Conservation (phyloP, 2,797 vertebrate species). For the Melanotaenia boesemani region DNA sequence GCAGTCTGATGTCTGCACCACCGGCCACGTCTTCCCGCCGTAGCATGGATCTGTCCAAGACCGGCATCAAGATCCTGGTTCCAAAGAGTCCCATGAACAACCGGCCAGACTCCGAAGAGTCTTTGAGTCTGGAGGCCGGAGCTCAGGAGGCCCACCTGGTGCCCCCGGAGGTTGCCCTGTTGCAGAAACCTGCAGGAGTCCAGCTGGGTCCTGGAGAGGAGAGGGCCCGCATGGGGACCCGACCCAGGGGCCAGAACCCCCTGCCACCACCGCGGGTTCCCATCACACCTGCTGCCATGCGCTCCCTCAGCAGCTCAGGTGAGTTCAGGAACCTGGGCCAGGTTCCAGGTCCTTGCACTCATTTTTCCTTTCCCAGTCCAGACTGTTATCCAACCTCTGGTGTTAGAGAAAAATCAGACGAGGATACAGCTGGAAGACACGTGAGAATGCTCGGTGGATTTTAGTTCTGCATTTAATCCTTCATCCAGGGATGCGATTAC, state of each 20-base stretch:
- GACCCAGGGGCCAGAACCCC: constrained; percentile 87
- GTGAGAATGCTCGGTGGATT: no score
- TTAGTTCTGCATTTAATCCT: no score
- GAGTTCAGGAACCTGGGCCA: constrained; percentile 6
- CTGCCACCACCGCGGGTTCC: constrained; percentile 84
- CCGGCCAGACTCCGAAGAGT: constrained; percentile 87
- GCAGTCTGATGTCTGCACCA: neutral
- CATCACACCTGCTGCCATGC: constrained; percentile 86
- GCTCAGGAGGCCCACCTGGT: constrained; percentile 90
- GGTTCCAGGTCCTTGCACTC: no score
- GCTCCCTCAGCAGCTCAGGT: constrained; percentile 90
- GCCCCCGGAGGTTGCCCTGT: constrained; percentile 91
- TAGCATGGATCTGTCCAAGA: constrained; percentile 92
- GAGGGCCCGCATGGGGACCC: constrained; percentile 94
- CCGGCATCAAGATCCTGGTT: constrained; percentile 97
- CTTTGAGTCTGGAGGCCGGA: constrained; percentile 88
- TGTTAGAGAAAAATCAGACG: no score
- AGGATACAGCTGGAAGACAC: no score
- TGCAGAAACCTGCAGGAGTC: constrained; percentile 88
- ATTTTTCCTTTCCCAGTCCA: no score
- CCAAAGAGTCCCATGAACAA: constrained; percentile 96
- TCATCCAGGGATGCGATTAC: no score
- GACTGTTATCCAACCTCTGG: no score
- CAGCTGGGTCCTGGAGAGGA: constrained; percentile 91
- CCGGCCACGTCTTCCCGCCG: constrained; percentile 78